Evolutionary conservation across 2,113 vertebrate species (phyloP), one percentile per base, ranked within the genome.

Genomic region (Orycteropus afer): DNA sequence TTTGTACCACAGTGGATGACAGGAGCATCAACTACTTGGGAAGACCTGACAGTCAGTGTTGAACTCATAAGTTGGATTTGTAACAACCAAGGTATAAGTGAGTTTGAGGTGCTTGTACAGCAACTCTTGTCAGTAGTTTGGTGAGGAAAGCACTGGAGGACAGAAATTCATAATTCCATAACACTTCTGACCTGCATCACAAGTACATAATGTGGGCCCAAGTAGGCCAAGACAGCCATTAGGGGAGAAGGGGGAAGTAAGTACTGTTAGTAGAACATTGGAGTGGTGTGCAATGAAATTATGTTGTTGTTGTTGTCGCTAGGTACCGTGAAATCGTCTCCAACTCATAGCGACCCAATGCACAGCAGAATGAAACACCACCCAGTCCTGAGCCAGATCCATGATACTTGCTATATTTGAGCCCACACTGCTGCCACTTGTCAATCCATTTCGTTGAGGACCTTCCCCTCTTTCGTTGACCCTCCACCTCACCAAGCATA

Each of bases 61-160:
- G 29, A 47, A 59, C 4, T 13, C 1, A 13, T 27, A 37, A 18
- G 14, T 69, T 32, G 45, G 2, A 27, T 2, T 71, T 69, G 55
- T 0, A 29, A 3, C 45, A 49, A 57, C 40, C 1, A 42, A 81
- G 49, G 32, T 20, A 40, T 40, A 34, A 65, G 71, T 9, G 14
- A 40, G 5, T 10, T 61, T 2, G 2, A 5, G 22, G 0, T 40
- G 27, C 14, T 80, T 65, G 8, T 1, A 4, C 1, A 59, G 34
- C 2, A 47, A 37, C 20, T 3, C 2, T 42, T 47, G n/a, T 71
- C 65, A 23, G 27, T 59, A 9, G 18, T 79, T 59, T 34, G 22
- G 10, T 49, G 5, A 86, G 76, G 71, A 74, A 59, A 65, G 42
- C 42, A n/a, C 40, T 67, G 7, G 1, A 85, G 17, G 3, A 71